phyloP scores from a whole-genome alignment of 2,797 vertebrate species.

The Melanotaenia trifasciata region DNA sequence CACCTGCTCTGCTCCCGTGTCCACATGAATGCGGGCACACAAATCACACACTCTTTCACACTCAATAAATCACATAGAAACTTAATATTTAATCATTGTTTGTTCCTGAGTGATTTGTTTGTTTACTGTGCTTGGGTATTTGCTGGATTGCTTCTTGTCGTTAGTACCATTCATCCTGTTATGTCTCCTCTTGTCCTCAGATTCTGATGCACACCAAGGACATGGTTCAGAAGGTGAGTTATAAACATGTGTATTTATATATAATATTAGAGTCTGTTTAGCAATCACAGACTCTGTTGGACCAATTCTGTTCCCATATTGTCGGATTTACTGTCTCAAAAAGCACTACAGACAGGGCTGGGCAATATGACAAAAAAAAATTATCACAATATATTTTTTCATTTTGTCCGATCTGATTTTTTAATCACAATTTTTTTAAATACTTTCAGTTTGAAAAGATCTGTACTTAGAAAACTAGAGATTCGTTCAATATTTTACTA shows the following conservation, averaged over 20 bases:
- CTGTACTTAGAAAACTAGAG: too few relatives aligned
- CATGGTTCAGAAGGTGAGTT: constrained; percentile 96
- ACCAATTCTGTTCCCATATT: too few relatives aligned
- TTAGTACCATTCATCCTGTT: constrained; percentile 26
- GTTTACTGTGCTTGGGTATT: constrained; percentile 46
- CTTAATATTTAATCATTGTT: constrained; percentile 92
- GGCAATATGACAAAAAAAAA: too few relatives aligned
- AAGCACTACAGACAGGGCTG: too few relatives aligned
- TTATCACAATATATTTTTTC: too few relatives aligned
- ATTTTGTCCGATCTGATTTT: too few relatives aligned
- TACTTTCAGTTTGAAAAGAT: too few relatives aligned
- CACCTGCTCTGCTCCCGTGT: constrained; percentile 92
- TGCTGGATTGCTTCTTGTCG: constrained; percentile 23
- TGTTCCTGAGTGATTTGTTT: constrained; percentile 76
- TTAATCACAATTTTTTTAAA: too few relatives aligned
- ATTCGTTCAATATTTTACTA: too few relatives aligned
- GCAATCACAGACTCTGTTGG: too few relatives aligned
- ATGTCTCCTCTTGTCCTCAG: constrained; percentile 78
- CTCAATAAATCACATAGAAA: constrained; percentile 49
- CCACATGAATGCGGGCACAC: constrained; percentile 41
- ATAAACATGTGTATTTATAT: neutral
- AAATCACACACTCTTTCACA: constrained; percentile 30
- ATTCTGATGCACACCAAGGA: constrained; percentile 99
- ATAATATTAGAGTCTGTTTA: too few relatives aligned
- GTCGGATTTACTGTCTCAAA: too few relatives aligned